These are phyloP conservation scores for Lepidurus couesii DNA, from an alignment of 1,140 invertebrate species.

Conservation along the genomic window DNA sequence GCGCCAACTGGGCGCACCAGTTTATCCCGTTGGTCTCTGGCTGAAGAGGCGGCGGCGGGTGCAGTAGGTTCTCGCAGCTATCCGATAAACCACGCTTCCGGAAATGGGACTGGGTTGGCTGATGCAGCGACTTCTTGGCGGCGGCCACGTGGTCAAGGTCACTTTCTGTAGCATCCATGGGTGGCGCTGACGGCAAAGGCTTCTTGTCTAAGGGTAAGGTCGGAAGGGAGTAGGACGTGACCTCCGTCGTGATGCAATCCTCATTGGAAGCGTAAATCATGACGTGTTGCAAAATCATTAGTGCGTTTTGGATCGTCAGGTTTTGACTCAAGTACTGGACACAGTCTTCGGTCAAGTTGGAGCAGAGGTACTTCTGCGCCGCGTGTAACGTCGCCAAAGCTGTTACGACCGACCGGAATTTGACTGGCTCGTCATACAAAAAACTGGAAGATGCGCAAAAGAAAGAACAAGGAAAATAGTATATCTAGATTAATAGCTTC, in stretches of 20 bases:
- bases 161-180: conserved; percentile 27
- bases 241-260: neutral
- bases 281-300: conserved; percentile 49
- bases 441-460: conserved; percentile 45
- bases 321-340: conserved; percentile 53
- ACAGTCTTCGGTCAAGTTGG: conserved; percentile 55
- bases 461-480: conserved; percentile 31
- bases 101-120: neutral
- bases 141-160: neutral
- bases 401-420: conserved; percentile 56
- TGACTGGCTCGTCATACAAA: conserved; percentile 56
- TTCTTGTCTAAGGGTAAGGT: conserved; percentile 21
- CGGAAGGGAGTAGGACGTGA: conserved; percentile 31
- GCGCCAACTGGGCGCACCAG: conserved; percentile 53
- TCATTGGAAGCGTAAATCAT: conserved; percentile 42
- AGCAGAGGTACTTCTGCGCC: conserved; percentile 61
- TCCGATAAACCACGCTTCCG: neutral
- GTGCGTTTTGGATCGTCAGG: conserved; percentile 47
- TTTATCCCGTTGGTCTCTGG: conserved; percentile 30
- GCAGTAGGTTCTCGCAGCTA: neutral
- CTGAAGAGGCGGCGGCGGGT: neutral
- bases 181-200: conserved; percentile 39
- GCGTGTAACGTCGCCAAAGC: conserved; percentile 59
- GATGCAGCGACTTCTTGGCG: neutral
- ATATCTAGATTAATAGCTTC: conserved; percentile 36